These are phyloP conservation scores for Ondatra zibethicus DNA, from an alignment of 2,113 vertebrate genomes.

Conservation along the genomic window DNA sequence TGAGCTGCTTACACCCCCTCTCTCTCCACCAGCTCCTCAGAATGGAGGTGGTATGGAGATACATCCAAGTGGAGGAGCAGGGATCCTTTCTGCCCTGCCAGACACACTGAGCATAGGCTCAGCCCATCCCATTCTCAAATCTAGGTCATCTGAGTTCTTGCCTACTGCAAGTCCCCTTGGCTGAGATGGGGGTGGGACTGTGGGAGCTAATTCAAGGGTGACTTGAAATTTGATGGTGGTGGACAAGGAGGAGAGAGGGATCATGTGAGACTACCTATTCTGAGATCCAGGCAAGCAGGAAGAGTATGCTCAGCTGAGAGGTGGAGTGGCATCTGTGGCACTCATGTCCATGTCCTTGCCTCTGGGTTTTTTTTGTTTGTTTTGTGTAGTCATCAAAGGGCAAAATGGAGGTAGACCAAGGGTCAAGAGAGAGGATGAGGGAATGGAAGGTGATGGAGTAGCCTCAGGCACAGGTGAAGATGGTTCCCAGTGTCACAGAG, in stretches of 20 bases:
- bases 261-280: background rate
- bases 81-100: too few species aligned
- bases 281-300: background rate
- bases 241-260: background rate
- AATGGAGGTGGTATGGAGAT: background rate
- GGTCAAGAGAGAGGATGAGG: background rate
- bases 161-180: background rate
- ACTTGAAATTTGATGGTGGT: background rate
- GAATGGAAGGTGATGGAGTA: background rate
- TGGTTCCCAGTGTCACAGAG: too few species aligned
- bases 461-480: background rate
- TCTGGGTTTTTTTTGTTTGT: background rate
- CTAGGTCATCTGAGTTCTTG: background rate
- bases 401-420: background rate
- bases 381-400: background rate
- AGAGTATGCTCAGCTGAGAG: background rate
- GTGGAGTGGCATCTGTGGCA: background rate
- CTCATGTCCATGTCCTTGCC: background rate
- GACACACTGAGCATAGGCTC: background rate
- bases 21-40: background rate
- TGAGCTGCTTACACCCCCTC: accelerated
- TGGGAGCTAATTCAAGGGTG: background rate
- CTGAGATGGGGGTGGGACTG: background rate
- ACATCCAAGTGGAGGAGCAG: background rate
- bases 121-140: background rate